These are phyloP conservation scores for Proctacanthus coquilletti DNA, from an alignment of 1,140 invertebrate genomes.

Conservation along the genomic window DNA sequence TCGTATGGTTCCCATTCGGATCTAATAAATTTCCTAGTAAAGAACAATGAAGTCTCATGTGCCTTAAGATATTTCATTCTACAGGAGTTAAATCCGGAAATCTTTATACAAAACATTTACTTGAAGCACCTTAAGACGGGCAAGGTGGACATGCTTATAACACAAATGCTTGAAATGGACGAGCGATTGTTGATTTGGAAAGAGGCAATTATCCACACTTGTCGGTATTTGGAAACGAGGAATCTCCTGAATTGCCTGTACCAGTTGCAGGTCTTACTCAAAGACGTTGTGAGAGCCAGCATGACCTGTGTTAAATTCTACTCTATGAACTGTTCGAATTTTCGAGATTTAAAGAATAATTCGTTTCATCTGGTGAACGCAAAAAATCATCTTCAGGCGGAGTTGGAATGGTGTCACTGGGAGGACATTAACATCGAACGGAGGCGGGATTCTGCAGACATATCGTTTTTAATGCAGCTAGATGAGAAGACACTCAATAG, in stretches of 20 bases:
- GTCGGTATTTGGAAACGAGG: slow-evolving; percentile 45
- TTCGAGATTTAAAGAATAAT: slow-evolving; percentile 36
- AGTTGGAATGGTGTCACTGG: slow-evolving; percentile 24
- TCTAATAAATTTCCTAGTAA: slow-evolving; percentile 53
- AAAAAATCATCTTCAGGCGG: slow-evolving; percentile 40
- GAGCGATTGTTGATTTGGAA: slow-evolving; percentile 46
- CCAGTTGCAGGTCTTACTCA: slow-evolving; percentile 48
- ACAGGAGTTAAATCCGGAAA: slow-evolving; percentile 45
- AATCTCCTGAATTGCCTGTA: slow-evolving; percentile 48
- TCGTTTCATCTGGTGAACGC: slow-evolving; percentile 41
- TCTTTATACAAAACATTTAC: slow-evolving; percentile 54
- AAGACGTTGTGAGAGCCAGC: slow-evolving; percentile 51
- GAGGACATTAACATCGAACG: slow-evolving; percentile 19
- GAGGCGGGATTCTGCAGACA: slow-evolving; percentile 18
- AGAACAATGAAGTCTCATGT: slow-evolving; percentile 40
- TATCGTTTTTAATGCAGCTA: slow-evolving; percentile 44
- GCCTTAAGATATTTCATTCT: slow-evolving; percentile 46
- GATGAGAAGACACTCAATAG: slow-evolving; percentile 47
- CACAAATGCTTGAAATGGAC: slow-evolving; percentile 43
- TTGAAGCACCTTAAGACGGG: slow-evolving; percentile 45
- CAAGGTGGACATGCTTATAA: slow-evolving; percentile 39
- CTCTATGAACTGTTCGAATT: slow-evolving; percentile 35
- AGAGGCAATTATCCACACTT: slow-evolving; percentile 46
- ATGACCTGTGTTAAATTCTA: slow-evolving; percentile 61
- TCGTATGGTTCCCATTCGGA: slow-evolving; percentile 51